Conservation (phyloP, 2,888 invertebrate genomes). For the Caenorhabditis zanzibari region DNA sequence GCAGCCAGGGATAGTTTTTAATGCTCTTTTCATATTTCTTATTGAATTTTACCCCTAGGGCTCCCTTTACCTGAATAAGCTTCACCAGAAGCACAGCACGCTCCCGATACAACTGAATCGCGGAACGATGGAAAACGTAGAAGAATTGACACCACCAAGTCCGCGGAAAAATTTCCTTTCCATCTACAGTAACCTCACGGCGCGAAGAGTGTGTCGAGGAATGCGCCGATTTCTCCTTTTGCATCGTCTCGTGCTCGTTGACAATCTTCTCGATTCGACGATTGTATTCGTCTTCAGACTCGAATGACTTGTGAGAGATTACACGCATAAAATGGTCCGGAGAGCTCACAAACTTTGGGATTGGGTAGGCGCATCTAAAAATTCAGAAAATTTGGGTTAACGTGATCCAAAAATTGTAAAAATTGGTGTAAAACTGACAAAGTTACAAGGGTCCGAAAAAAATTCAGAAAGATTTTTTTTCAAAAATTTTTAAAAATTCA, state of each 20-base stretch:
- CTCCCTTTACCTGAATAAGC: slow-evolving; percentile 21
- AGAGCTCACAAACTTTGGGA: slow-evolving; percentile 74
- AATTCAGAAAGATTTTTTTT: no score
- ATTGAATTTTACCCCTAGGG: neutral
- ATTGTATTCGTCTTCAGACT: slow-evolving; percentile 62
- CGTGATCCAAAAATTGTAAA: neutral
- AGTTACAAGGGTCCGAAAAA: no score
- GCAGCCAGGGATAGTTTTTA: neutral
- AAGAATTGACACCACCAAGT: slow-evolving; percentile 55
- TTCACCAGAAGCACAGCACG: slow-evolving; percentile 40
- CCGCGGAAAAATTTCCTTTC: slow-evolving; percentile 18
- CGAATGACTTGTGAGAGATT: slow-evolving; percentile 64
- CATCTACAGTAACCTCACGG: slow-evolving; percentile 5
- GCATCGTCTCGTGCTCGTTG: slow-evolving; percentile 22
- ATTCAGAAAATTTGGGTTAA: neutral
- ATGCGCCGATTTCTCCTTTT: slow-evolving; percentile 17
- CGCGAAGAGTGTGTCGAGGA: slow-evolving; percentile 50
- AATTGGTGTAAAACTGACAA: neutral
- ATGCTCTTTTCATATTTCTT: neutral
- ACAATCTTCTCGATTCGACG: slow-evolving; percentile 56
- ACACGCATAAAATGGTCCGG: slow-evolving; percentile 83
- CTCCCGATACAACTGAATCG: slow-evolving; percentile 51
- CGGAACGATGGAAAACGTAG: slow-evolving; percentile 55
- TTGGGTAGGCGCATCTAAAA: slow-evolving; percentile 69
- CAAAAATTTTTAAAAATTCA: no score